phyloP scores from a whole-genome alignment of 2,797 vertebrate species.

The Pyrocephalus nanus region DNA sequence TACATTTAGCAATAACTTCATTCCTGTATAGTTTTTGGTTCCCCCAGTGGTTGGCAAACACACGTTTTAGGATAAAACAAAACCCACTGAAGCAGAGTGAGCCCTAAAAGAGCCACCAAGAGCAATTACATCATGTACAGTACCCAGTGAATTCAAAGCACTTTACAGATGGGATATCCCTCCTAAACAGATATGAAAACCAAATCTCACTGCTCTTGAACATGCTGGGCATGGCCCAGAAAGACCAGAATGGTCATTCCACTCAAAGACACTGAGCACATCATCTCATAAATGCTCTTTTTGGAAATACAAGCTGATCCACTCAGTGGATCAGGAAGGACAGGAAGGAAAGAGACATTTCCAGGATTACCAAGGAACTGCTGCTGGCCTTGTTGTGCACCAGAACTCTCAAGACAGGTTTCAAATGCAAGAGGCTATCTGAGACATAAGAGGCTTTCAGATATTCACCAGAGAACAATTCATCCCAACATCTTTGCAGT shows the following conservation, averaged over 20 bases:
- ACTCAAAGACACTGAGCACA: rapidly evolving
- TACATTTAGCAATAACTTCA: neutral
- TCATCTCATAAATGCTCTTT: neutral
- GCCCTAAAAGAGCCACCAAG: neutral
- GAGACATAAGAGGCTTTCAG: neutral
- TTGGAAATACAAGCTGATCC: neutral
- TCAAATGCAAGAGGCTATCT: neutral
- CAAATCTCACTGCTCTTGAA: rapidly evolving
- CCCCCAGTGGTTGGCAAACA: neutral
- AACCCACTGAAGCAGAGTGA: neutral
- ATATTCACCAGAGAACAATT: neutral
- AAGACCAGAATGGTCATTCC: neutral
- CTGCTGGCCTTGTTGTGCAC: neutral
- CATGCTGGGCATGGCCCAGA: neutral
- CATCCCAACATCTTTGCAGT: neutral
- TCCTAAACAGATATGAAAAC: neutral
- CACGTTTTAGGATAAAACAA: neutral
- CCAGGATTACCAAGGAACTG: neutral
- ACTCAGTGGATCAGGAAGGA: neutral
- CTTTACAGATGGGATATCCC: neutral
- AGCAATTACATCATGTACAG: rapidly evolving
- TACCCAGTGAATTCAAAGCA: neutral
- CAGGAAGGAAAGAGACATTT: neutral
- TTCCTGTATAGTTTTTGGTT: neutral
- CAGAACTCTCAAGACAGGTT: neutral